Conservation (phyloP, 2,888 invertebrate species). For the Euplagia quadripunctaria region DNA sequence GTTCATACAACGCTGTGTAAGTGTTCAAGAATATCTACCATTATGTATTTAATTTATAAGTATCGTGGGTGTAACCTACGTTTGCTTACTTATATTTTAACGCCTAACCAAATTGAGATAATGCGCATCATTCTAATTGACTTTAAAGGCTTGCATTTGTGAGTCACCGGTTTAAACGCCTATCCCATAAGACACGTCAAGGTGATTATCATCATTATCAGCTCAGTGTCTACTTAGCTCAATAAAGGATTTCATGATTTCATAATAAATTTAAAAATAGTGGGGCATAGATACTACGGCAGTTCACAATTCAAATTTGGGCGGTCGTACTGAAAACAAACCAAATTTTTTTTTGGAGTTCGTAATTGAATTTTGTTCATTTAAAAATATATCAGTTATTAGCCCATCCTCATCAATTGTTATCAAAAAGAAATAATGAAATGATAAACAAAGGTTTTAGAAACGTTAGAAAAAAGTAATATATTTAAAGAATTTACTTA, state of each 20-base stretch:
- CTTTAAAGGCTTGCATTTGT: slow-evolving; percentile 31
- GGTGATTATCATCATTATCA: slow-evolving; percentile 3
- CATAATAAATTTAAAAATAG: not conserved
- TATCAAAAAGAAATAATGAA: not conserved
- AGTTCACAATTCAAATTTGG: not conserved
- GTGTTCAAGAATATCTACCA: not conserved
- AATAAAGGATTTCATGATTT: not conserved
- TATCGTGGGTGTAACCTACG: slow-evolving; percentile 39
- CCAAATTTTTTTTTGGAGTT: not conserved
- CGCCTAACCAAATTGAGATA: slow-evolving; percentile 34
- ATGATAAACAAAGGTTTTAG: not conserved
- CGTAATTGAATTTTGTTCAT: not conserved
- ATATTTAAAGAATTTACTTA: not conserved
- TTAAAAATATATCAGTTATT: not conserved
- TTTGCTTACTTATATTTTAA: slow-evolving; percentile 40
- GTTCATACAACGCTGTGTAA: not conserved
- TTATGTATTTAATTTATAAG: slow-evolving; percentile 40
- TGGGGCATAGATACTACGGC: not conserved
- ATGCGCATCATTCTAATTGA: slow-evolving; percentile 47
- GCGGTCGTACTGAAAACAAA: not conserved
- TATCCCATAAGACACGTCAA: slow-evolving; percentile 9
- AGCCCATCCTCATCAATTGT: not conserved
- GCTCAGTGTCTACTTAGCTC: not conserved
- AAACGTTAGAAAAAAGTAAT: not conserved
- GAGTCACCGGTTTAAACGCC: slow-evolving; percentile 29